A percentile compares a stretch with the other conserved stretches of the same genome.
These are phyloP conservation scores for Phenganax subtilis DNA, from an alignment of 92 coral and sea anemone genomes.

Conservation along the genomic window DNA sequence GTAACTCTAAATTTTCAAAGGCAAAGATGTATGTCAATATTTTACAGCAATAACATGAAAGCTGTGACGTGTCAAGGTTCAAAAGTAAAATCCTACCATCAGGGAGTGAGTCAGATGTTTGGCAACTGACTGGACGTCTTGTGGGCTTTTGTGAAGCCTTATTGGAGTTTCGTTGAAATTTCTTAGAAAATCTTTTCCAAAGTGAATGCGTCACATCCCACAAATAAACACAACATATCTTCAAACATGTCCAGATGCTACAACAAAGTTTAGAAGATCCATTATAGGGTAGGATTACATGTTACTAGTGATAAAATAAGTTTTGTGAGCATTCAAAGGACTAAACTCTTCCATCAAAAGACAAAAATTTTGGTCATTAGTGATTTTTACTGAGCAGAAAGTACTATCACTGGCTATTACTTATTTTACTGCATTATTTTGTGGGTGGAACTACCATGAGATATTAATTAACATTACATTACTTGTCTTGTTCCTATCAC, in stretches of 20 bases:
- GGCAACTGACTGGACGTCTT: constrained; percentile 13
- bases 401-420: no score
- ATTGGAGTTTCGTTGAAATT: neutral
- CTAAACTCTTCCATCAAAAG: no score
- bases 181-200: neutral
- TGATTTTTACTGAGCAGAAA: no score
- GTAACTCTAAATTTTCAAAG: no score
- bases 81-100: neutral
- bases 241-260: neutral
- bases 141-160: neutral
- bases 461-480: no score
- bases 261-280: neutral
- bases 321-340: no score
- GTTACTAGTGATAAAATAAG: neutral
- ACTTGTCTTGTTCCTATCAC: neutral
- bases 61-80: no score
- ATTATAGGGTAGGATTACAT: neutral
- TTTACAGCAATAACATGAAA: no score
- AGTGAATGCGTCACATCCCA: neutral
- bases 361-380: no score
- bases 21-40: no score
- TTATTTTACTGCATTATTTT: no score
- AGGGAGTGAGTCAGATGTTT: constrained; percentile 28
- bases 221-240: neutral
- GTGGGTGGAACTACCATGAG: no score